phyloP scores from a whole-genome alignment of 2,888 invertebrate genomes.

The Cataglyphis altisquamis region DNA sequence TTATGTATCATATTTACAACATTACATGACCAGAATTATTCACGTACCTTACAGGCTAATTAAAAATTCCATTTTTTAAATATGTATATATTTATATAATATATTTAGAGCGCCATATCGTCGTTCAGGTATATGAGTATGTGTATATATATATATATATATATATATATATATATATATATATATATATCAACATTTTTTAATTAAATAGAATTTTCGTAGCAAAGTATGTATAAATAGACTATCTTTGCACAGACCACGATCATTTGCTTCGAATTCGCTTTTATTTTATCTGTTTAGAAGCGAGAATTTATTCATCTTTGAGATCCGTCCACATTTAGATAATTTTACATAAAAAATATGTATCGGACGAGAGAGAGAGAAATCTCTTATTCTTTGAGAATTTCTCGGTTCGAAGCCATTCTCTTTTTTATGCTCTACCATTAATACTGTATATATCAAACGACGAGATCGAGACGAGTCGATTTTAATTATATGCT shows the following conservation, averaged over 20 bases:
- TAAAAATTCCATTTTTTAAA: conserved; percentile 78
- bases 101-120: conserved; percentile 79
- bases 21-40: conserved; percentile 84
- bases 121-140: conserved; percentile 72
- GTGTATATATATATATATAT: conserved; percentile 52
- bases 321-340: conserved; percentile 72
- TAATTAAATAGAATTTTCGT: conserved; percentile 83
- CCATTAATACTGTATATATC: conserved; percentile 76
- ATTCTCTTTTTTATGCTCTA: conserved; percentile 66
- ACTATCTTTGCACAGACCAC: conserved; percentile 79
- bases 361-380: conserved; percentile 71
- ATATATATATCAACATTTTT: conserved; percentile 80
- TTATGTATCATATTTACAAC: conserved; percentile 72
- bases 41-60: conserved; percentile 81
- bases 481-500: conserved; percentile 25
- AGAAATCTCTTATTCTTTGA: conserved; percentile 65
- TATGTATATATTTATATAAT: conserved; percentile 73
- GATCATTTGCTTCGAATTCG: conserved; percentile 71
- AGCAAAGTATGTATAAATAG: conserved; percentile 84
- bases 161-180: conserved; percentile 68
- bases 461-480: conserved; percentile 33
- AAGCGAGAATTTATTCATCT: conserved; percentile 67
- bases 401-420: conserved; percentile 69
- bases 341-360: conserved; percentile 74
- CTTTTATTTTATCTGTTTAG: conserved; percentile 56